Evolutionary conservation across 2,797 vertebrate genomes (phyloP).

Genomic region (Sandelia bainsii): DNA sequence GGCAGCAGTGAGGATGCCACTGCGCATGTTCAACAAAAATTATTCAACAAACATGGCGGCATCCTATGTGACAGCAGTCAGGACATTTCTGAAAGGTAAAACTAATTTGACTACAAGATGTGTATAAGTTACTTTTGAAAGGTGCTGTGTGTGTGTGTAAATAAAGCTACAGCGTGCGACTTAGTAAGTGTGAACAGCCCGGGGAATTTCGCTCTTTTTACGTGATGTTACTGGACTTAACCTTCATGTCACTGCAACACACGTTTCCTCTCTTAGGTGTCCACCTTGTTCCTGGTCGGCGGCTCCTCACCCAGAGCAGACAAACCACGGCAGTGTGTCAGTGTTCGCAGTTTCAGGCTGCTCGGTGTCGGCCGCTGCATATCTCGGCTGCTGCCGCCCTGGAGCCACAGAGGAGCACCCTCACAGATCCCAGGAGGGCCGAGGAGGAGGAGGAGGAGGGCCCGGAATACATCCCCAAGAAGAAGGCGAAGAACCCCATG

Average conservation of each 20-base stretch:
- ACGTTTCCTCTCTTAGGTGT: conserved; percentile 47
- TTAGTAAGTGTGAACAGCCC: no score
- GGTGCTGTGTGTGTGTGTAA: no score
- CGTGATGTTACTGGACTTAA: no score
- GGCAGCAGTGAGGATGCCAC: not conserved
- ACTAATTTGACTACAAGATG: no score
- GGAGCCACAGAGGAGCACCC: conserved; percentile 34
- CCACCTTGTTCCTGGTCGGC: conserved; percentile 9
- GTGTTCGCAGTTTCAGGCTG: conserved; percentile 4
- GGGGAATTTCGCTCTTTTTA: no score
- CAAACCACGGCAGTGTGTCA: not conserved
- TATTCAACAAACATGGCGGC: conserved; percentile 82
- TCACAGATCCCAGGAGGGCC: conserved; percentile 9
- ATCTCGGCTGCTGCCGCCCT: conserved; percentile 48
- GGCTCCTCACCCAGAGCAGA: conserved; percentile 19
- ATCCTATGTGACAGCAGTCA: conserved; percentile 31
- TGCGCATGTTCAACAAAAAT: conserved; percentile 51
- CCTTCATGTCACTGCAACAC: no score
- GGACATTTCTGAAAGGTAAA: conserved; percentile 76
- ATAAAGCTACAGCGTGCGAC: no score
- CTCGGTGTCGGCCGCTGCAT: conserved; percentile 52
- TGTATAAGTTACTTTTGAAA: no score
- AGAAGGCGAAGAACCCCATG: conserved; percentile 92
- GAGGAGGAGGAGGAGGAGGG: conserved; percentile 54
- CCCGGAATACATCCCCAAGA: conserved; percentile 88